A percentile compares a stretch with the other conserved stretches of the same genome.
These are phyloP conservation scores for Lytechinus variegatus DNA, from an alignment of 35 echinoderm and acorn worm genomes.

Conservation along the genomic window DNA sequence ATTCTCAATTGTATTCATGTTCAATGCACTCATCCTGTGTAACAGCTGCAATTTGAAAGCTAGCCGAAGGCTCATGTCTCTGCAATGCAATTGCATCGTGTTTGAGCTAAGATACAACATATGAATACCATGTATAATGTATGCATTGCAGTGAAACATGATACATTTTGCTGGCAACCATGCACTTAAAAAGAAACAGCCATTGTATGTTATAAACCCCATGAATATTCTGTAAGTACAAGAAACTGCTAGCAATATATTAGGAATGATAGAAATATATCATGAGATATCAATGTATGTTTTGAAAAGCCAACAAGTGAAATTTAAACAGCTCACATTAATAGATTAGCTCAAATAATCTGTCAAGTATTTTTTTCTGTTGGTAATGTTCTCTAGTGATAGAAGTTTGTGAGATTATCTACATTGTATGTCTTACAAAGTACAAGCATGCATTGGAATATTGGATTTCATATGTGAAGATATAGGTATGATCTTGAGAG, in stretches of 20 bases:
- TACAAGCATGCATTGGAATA: too few species aligned
- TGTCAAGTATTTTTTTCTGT: too few species aligned
- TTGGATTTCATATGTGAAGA: too few species aligned
- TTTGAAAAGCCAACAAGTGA: too few species aligned
- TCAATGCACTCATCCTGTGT: not conserved
- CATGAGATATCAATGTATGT: too few species aligned
- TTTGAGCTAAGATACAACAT: not conserved
- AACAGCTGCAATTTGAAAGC: conserved; percentile 4
- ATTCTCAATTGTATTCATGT: not conserved
- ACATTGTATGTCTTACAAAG: too few species aligned
- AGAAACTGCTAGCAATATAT: not conserved
- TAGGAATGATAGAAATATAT: too few species aligned
- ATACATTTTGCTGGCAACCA: not conserved
- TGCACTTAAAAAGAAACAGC: not conserved
- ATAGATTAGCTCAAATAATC: too few species aligned
- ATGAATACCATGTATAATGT: not conserved
- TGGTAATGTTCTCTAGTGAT: too few species aligned
- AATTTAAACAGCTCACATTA: too few species aligned
- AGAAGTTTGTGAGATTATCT: too few species aligned
- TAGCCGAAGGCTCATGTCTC: not conserved
- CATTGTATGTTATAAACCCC: not conserved
- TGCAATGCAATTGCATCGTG: not conserved
- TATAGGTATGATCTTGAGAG: too few species aligned
- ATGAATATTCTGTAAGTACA: not conserved
- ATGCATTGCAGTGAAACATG: not conserved